Base-by-base conservation (phyloP, 1,140 invertebrate genomes). In the Asbolus verrucosus region DNA sequence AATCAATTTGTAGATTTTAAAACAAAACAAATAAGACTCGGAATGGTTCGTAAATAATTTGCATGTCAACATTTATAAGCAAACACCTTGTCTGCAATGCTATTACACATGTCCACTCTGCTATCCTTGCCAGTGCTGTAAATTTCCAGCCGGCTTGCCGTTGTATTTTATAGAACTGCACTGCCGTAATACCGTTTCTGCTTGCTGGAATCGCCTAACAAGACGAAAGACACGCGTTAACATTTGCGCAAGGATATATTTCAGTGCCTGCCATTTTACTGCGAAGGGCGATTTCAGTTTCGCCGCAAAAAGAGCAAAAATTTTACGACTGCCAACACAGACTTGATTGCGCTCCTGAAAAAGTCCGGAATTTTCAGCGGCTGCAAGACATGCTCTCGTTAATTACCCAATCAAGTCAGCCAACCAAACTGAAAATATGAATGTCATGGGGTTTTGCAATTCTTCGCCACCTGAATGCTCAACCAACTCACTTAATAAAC, bases 31-130 rank as follows among this genome's bases (percentile, higher is more conserved):
- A 70, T 67, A 66, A 36, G 65, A 67, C 54, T 16, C 24, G 72
- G 54, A 65, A 54, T 65, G 65, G 72, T 73, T 70, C 65, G 72
- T 73, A 73, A 70, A 73, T 73, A 70, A 73, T 73, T 73, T 70
- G 27, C 72, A 65, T 70, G 72, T 70, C 72, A 73, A 73, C 72
- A 73, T 70, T 73, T 73, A 73, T 73, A 70, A 73, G 72, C 62
- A 67, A 73, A 73, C 69, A 70, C 65, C 72, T 70, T 73, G 72
- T 73, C 68, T 30, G 69, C 65, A 73, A 70, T 63, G 68, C 69
- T 66, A 70, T 73, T 73, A 73, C 72, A 73, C 68, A 54, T 73
- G 72, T 73, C 72, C 69, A 70, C 59, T 73, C 69, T 38, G 65
- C 72, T 62, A 73, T 67, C 46, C 62, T 36, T 65, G 72, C 65